Conservation (phyloP, 37 sponge, comb jelly and placozoan species). For the Chondrilla cf. caribensis region DNA sequence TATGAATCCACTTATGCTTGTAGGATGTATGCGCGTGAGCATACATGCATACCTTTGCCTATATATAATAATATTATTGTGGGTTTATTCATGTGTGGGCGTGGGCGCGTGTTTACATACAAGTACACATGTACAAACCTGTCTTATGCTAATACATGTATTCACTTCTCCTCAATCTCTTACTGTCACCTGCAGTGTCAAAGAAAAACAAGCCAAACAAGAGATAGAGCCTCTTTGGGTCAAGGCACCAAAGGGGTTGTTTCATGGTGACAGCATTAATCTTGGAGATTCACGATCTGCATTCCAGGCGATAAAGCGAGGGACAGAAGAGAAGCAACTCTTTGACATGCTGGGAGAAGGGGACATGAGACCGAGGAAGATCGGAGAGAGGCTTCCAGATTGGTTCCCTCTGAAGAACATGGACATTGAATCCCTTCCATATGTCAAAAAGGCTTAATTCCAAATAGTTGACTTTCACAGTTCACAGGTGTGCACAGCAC, state of each 20-base stretch:
- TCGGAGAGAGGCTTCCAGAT: background rate
- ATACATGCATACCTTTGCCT: too few species aligned
- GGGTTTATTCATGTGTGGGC: too few species aligned
- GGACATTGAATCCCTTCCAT: background rate
- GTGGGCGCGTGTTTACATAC: too few species aligned
- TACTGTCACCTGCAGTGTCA: background rate
- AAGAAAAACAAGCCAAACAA: background rate
- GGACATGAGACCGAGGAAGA: background rate
- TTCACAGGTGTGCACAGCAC: too few species aligned
- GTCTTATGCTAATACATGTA: too few species aligned
- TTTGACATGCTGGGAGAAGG: background rate
- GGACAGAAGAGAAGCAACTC: background rate
- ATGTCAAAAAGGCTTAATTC: too few species aligned
- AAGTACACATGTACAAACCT: too few species aligned
- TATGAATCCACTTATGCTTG: too few species aligned
- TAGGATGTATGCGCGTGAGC: too few species aligned
- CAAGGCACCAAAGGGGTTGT: background rate
- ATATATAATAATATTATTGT: too few species aligned
- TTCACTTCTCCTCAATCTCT: too few species aligned
- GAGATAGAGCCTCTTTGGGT: background rate
- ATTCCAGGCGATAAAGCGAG: background rate
- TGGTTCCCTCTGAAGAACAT: background rate
- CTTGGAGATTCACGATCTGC: background rate
- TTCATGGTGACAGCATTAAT: background rate
- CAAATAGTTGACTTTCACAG: too few species aligned